These are phyloP conservation scores for Cepaea nemoralis DNA, from an alignment of 1,140 invertebrate genomes.

Conservation along the genomic window DNA sequence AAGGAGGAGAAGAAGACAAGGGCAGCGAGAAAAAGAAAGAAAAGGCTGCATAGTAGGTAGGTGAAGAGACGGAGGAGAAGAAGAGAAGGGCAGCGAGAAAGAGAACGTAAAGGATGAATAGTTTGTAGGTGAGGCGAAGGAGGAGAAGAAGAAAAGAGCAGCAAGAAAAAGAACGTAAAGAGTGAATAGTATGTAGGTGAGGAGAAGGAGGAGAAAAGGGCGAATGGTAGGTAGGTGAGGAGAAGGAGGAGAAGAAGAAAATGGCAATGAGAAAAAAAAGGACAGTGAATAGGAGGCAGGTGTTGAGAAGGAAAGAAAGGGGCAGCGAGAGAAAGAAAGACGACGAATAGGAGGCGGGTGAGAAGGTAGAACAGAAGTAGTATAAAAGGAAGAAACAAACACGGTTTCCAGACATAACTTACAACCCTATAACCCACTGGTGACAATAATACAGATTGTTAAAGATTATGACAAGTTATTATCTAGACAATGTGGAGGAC, in stretches of 20 bases:
- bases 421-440: no score
- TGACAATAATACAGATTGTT: no score
- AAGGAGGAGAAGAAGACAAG: neutral
- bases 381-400: no score
- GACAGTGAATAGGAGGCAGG: no score
- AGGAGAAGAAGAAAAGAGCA: neutral
- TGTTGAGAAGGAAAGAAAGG: no score
- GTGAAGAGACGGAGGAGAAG: neutral
- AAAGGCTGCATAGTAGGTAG: neutral
- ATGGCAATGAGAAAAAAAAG: no score
- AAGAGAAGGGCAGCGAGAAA: neutral
- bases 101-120: neutral
- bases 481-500: no score
- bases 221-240: neutral
- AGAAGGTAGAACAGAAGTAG: no score
- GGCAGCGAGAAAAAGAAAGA: neutral
- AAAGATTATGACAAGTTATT: no score
- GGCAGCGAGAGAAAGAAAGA: no score
- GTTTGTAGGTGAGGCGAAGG: neutral
- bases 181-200: neutral
- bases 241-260: conserved; percentile 14
- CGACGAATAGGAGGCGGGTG: no score
- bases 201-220: neutral
- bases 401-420: no score
- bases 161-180: neutral